phyloP scores from a whole-genome alignment of 2,797 vertebrate species.

The Stomatorhinus walkeri region DNA sequence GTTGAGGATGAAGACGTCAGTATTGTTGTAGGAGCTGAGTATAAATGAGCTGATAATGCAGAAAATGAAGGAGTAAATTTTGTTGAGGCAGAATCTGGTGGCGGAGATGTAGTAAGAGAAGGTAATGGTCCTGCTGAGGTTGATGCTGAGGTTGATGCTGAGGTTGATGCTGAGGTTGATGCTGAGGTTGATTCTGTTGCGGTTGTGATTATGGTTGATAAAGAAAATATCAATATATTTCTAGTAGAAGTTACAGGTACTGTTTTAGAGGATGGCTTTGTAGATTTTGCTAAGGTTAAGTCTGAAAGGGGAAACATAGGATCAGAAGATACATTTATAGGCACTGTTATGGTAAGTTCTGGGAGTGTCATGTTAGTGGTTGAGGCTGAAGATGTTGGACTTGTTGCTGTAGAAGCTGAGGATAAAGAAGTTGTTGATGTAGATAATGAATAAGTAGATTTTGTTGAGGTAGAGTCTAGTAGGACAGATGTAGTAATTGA shows the following conservation, averaged over 20 bases:
- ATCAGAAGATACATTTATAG: background rate
- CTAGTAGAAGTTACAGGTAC: background rate
- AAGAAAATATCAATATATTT: background rate
- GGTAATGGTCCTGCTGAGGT: background rate
- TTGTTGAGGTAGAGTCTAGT: too few relatives aligned
- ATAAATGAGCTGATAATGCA: background rate
- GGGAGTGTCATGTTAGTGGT: background rate
- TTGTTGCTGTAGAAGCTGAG: background rate
- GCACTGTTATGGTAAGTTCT: background rate
- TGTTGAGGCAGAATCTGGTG: background rate
- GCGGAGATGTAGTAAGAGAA: background rate
- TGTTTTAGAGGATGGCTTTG: background rate
- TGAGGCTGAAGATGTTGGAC: background rate
- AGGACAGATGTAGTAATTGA: too few relatives aligned
- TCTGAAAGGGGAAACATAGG: background rate
- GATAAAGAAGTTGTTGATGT: background rate
- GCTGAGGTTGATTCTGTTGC: background rate
- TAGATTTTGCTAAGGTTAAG: background rate
- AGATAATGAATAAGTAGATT: background rate
- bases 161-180: background rate
- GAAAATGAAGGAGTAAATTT: background rate
- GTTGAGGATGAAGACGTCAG: background rate
- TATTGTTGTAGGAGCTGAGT: background rate
- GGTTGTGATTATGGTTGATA: background rate
- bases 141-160: background rate